A percentile compares a stretch with the other conserved stretches of the same genome.
Evolutionary conservation across 2,797 vertebrate genomes (phyloP).

Genomic region (Acipenser oxyrinchus): DNA sequence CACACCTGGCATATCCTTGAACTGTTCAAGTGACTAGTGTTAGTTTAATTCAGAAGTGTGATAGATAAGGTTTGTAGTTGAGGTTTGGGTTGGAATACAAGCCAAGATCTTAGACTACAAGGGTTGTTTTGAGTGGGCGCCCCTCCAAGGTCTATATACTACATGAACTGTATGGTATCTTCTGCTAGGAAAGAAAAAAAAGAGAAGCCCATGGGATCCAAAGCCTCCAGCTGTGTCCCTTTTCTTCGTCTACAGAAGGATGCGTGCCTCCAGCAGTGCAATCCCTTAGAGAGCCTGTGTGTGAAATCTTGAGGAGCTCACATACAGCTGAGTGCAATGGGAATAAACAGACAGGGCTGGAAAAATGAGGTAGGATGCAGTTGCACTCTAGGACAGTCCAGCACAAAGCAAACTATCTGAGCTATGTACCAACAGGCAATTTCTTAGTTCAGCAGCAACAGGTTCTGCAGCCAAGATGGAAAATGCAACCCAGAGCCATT

Average conservation of each 20-base stretch:
- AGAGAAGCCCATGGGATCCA: conserved; percentile 1
- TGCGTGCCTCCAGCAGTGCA: neutral
- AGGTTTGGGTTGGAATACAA: no score
- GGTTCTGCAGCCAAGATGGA: neutral
- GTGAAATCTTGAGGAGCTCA: neutral
- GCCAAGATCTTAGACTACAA: conserved; percentile 1
- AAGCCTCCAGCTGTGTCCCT: conserved; percentile 5
- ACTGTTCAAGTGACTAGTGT: no score
- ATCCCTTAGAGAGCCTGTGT: neutral
- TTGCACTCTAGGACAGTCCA: no score
- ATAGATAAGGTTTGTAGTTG: neutral
- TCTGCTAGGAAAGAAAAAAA: neutral
- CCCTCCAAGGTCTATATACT: conserved; percentile 3
- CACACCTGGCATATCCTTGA: no score
- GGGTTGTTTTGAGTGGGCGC: neutral
- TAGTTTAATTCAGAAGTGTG: neutral
- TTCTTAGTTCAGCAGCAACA: neutral
- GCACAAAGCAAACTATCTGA: no score
- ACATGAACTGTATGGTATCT: neutral
- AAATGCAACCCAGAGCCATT: neutral
- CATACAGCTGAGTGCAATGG: conserved; percentile 14
- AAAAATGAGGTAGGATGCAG: neutral
- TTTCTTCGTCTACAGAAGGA: neutral
- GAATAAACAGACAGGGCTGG: conserved; percentile 13
- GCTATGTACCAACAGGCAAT: neutral